Evolutionary conservation across 1,140 invertebrate species (phyloP).

Genomic region (Papilio aristodemus): DNA sequence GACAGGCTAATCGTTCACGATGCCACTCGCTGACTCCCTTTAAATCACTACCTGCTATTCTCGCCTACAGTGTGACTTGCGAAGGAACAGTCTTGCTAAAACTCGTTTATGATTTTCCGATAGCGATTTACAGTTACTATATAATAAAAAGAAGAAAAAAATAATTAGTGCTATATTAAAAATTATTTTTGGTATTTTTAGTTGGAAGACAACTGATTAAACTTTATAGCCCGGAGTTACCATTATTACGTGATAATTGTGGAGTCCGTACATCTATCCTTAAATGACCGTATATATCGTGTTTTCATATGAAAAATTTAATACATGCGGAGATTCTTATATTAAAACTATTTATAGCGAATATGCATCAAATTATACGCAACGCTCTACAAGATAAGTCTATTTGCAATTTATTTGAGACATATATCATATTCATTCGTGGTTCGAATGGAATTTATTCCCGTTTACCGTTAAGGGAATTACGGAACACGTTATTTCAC

Average conservation of each 20-base stretch:
- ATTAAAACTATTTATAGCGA: neutral
- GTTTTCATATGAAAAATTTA: no score
- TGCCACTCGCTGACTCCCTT: slow-evolving; percentile 26
- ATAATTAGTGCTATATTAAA: no score
- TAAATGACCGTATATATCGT: no score
- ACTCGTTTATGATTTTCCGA: slow-evolving; percentile 6
- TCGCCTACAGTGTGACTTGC: slow-evolving; percentile 20
- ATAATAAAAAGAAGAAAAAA: no score
- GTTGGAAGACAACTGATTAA: no score
- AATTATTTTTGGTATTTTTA: no score
- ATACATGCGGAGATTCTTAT: no score
- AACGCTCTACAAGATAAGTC: neutral
- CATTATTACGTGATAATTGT: no score
- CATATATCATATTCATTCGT: slow-evolving; percentile 27
- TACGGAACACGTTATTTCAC: slow-evolving; percentile 23
- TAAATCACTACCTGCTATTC: slow-evolving; percentile 29
- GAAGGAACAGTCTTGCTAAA: neutral
- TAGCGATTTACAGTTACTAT: neutral
- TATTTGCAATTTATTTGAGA: slow-evolving; percentile 23
- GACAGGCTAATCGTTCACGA: slow-evolving; percentile 27
- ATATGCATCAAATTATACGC: slow-evolving; percentile 23
- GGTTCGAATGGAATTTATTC: slow-evolving; percentile 28
- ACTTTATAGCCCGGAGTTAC: no score
- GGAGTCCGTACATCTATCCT: no score
- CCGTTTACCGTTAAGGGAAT: slow-evolving; percentile 23